Evolutionary conservation across 1,140 invertebrate genomes (phyloP).

Genomic region (Leguminivora glycinivorella): DNA sequence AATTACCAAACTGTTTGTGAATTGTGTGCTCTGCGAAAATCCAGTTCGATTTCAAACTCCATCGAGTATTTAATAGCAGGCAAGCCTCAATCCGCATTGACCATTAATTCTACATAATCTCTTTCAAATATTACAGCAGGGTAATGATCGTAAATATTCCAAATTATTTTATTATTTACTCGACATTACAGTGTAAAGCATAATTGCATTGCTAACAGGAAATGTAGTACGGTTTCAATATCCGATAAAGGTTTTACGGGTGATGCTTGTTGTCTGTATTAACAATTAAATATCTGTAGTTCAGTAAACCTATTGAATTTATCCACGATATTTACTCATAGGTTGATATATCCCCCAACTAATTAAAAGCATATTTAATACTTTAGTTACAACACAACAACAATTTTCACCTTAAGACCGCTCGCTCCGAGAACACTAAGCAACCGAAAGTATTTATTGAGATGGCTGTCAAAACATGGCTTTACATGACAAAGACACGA

Average conservation of each 20-base stretch:
- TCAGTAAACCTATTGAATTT: neutral
- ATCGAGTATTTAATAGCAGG: neutral
- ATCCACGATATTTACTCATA: neutral
- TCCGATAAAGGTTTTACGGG: neutral
- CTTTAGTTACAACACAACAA: neutral
- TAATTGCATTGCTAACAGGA: neutral
- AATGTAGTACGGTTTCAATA: neutral
- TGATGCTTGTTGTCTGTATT: neutral
- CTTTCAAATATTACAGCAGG: neutral
- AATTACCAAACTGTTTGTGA: constrained; percentile 17
- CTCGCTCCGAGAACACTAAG: neutral
- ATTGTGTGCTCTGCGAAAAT: constrained; percentile 1
- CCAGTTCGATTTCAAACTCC: neutral
- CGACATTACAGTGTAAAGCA: neutral
- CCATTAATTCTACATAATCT: constrained; percentile 9
- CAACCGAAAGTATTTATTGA: neutral
- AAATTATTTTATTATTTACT: neutral
- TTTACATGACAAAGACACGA: neutral
- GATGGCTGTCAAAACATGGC: constrained; percentile 10
- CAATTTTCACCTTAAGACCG: neutral
- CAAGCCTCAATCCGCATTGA: neutral
- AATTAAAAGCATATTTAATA: neutral
- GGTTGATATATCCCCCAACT: neutral
- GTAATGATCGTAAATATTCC: neutral
- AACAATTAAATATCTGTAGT: neutral